Evolutionary conservation across 1,140 invertebrate genomes (phyloP), one percentile per base, ranked within the genome.

Genomic region (Drosophila azteca): DNA sequence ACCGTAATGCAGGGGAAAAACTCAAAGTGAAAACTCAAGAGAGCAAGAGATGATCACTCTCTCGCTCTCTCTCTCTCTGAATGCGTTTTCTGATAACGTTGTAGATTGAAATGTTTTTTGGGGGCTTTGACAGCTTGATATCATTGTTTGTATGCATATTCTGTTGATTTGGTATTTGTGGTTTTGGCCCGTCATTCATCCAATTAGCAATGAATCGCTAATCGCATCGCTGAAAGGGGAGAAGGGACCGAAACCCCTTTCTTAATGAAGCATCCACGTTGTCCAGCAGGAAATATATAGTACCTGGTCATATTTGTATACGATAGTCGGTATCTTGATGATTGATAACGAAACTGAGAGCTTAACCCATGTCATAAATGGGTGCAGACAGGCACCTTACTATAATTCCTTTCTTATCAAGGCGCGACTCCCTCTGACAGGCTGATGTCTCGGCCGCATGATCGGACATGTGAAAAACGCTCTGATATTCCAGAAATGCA

Each of bases 121-220:
- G 70, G 52, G 55, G 43, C 60, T 51, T 67, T 82, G 70, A 76
- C 74, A 81, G 65, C 65, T 71, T 59, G 22, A 67, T 48, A 59
- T 64, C 35, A 50, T 26, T 26, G 24, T 26, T 26, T 20, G 17
- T 20, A 20, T 31, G 15, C 31, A 45, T 57, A 43, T 24, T 49
- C 17, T 49, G 22, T 49, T 46, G 43, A 41, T 60, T 13, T 54
- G 4, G 66, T 58, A 67, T 80, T 79, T 58, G 35, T 52, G 61
- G 67, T 80, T 79, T 39, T 69, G 20, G 51, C 51, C 17, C 26
- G 35, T 65, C 45, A 69, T 52, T 61, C 67, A 71, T 71, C 45
- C 77, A 87, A 88, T 87, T 87, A 87, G 67, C 83, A 60, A 44
- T 31, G 31, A 48, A 76, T 52, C 46, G 84, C 69, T 87, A 87